phyloP scores from a whole-genome alignment of 2,797 vertebrate genomes.

The Enteromius viviparus region DNA sequence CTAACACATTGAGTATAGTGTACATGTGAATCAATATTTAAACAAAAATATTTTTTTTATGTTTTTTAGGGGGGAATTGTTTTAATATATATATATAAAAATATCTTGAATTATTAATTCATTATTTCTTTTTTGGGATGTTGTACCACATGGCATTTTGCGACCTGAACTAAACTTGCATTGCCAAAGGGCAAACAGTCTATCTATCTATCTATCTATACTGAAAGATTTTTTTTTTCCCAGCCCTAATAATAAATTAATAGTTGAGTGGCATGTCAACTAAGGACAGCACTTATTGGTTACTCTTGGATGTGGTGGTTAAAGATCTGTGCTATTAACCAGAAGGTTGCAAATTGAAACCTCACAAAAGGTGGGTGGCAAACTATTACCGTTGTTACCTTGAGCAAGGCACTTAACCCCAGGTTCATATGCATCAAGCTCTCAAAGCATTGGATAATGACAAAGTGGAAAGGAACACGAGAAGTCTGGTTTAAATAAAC shows the following conservation, averaged over 20 bases:
- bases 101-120: no score
- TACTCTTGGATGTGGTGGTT: not conserved
- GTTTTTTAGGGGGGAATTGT: no score
- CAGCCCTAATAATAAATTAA: not conserved
- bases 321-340: not conserved
- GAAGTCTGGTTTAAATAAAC: not conserved
- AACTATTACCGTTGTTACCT: not conserved
- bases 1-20: not conserved
- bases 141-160: not conserved
- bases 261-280: not conserved
- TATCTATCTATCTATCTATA: no score
- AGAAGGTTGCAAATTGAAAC: not conserved
- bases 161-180: not conserved
- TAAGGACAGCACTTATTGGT: not conserved
- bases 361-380: not conserved
- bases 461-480: not conserved
- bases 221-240: not conserved
- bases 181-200: not conserved
- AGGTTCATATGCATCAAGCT: conserved; percentile 6
- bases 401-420: conserved; percentile 4
- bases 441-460: not conserved
- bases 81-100: not conserved
- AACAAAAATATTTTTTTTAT: not conserved
- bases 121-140: not conserved
- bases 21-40: not conserved